A percentile compares a stretch with the other conserved stretches of the same genome.
Conservation (phyloP, 2,113 vertebrate species). For the Uria lomvia region DNA sequence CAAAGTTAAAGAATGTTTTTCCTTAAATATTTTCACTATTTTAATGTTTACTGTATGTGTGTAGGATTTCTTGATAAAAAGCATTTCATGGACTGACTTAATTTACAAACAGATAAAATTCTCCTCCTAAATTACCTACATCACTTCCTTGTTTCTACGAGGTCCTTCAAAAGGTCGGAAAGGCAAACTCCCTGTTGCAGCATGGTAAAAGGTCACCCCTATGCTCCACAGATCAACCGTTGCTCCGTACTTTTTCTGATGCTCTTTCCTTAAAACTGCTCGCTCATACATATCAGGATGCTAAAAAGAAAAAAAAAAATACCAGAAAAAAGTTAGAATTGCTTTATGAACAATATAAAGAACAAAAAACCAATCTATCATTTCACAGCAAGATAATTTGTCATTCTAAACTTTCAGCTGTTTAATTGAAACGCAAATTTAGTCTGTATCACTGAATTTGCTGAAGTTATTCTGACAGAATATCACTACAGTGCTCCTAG, state of each 20-base stretch:
- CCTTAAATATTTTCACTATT: not conserved
- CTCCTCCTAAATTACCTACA: slow-evolving; percentile 79
- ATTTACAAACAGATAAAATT: not conserved
- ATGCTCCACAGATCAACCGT: slow-evolving; percentile 99
- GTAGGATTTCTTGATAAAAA: not conserved
- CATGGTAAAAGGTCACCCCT: slow-evolving; percentile 96
- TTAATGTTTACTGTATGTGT: not conserved
- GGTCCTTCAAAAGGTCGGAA: slow-evolving; percentile 97
- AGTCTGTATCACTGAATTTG: not conserved
- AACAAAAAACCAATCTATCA: not conserved
- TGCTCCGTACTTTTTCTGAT: slow-evolving; percentile 96
- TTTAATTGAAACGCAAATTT: not conserved
- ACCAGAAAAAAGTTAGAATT: not conserved
- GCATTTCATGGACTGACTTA: not conserved
- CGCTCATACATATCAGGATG: slow-evolving; percentile 98
- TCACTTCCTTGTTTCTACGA: slow-evolving; percentile 97
- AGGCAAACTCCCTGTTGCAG: slow-evolving; percentile 92
- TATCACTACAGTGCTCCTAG: not conserved
- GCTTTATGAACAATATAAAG: not conserved
- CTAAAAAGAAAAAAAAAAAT: slow-evolving; percentile 51
- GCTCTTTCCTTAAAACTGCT: slow-evolving; percentile 94
- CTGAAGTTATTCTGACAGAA: not conserved
- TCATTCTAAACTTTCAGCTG: not conserved
- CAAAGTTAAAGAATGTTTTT: not conserved
- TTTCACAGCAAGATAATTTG: not conserved